Evolutionary conservation across 2,888 invertebrate genomes (phyloP).

Genomic region (Orchestes rusci): DNA sequence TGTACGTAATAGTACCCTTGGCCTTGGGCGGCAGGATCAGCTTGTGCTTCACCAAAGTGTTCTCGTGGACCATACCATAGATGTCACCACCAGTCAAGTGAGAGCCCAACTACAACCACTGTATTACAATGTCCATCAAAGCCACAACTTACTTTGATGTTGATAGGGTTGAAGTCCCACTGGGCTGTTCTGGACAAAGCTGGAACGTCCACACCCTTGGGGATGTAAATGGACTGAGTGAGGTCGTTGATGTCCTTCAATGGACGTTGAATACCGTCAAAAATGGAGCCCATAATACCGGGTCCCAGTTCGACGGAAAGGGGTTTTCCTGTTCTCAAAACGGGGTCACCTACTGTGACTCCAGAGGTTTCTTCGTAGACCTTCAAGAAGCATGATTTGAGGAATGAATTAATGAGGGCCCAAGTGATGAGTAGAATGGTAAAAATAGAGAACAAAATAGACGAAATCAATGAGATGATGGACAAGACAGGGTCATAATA

Average conservation of each 20-base stretch:
- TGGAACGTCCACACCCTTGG: slow-evolving; percentile 97
- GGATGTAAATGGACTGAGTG: slow-evolving; percentile 97
- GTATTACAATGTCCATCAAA: too few species aligned
- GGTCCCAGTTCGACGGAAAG: slow-evolving; percentile 98
- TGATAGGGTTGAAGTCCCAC: slow-evolving; percentile 91
- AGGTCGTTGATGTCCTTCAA: slow-evolving; percentile 92
- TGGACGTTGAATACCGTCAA: slow-evolving; percentile 99
- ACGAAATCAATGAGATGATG: too few species aligned
- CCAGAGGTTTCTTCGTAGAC: slow-evolving; percentile 95
- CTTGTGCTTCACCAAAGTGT: slow-evolving; percentile 94
- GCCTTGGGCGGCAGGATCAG: slow-evolving; percentile 91
- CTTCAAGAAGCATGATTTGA: slow-evolving; percentile 39
- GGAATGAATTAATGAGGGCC: neutral
- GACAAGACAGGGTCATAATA: too few species aligned
- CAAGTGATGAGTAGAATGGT: neutral
- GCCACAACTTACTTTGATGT: slow-evolving; percentile 70
- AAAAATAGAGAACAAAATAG: too few species aligned
- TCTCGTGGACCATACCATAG: slow-evolving; percentile 94
- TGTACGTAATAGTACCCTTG: slow-evolving; percentile 93
- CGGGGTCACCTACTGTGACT: slow-evolving; percentile 99
- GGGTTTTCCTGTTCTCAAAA: slow-evolving; percentile 96
- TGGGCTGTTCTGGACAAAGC: slow-evolving; percentile 67
- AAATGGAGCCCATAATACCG: slow-evolving; percentile 98
- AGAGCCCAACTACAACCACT: slow-evolving; percentile 66
- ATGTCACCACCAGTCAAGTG: slow-evolving; percentile 99